These are phyloP conservation scores for Gryllus bimaculatus DNA, from an alignment of 1,140 invertebrate species.

Conservation along the genomic window DNA sequence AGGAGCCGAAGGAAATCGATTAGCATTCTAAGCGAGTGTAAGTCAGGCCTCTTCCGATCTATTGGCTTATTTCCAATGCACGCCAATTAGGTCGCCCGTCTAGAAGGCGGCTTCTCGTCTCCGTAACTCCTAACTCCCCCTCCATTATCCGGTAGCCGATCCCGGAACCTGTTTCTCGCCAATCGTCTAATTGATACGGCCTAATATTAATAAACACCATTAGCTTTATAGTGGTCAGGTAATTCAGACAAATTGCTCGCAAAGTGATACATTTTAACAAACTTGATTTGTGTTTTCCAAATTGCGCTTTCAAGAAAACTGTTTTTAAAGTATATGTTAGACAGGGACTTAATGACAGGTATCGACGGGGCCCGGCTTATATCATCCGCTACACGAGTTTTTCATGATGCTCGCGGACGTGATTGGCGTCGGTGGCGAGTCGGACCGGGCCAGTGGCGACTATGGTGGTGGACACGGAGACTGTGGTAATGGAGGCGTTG, in stretches of 20 bases:
- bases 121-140: neutral
- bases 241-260: neutral
- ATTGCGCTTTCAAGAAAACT: neutral
- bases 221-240: neutral
- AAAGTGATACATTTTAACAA: conserved; percentile 6
- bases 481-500: neutral
- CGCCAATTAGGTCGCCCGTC: neutral
- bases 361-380: neutral
- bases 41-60: neutral
- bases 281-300: conserved; percentile 5
- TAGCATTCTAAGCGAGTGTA: neutral
- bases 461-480: neutral
- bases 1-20: neutral
- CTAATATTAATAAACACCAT: conserved; percentile 2
- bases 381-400: neutral
- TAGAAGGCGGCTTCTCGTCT: neutral
- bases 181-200: conserved; percentile 4
- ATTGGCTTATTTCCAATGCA: neutral
- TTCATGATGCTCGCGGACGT: neutral
- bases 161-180: neutral
- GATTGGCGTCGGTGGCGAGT: neutral
- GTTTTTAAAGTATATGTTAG: conserved; percentile 1
- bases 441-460: neutral
- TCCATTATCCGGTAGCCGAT: neutral
- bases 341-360: neutral